A percentile compares a stretch with the other conserved stretches of the same genome.
These are phyloP conservation scores for Pandemis cinnamomeana DNA, from an alignment of 2,888 invertebrate species.

Conservation along the genomic window DNA sequence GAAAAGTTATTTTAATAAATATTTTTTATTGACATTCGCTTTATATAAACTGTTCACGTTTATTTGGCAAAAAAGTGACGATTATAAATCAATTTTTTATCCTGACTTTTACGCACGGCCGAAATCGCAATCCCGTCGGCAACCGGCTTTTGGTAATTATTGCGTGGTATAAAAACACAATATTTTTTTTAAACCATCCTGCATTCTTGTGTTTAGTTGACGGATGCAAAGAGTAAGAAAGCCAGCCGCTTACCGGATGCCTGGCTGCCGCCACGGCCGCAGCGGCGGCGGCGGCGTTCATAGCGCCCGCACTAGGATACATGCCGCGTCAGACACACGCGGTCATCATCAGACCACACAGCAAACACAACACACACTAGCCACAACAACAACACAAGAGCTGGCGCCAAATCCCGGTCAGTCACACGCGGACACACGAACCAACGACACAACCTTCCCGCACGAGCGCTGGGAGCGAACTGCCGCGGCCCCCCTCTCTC, in stretches of 20 bases:
- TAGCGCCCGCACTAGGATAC: slow-evolving; percentile 93
- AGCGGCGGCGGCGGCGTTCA: slow-evolving; percentile 94
- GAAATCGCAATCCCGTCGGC: not conserved
- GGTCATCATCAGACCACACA: slow-evolving; percentile 73
- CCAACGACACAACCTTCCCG: slow-evolving; percentile 57
- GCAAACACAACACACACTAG: slow-evolving; percentile 75
- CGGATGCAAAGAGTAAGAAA: not conserved
- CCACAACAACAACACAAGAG: slow-evolving; percentile 69
- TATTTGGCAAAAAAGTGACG: not conserved
- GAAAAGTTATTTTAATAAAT: too few species aligned
- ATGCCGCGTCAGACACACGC: slow-evolving; percentile 86
- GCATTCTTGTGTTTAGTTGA: not conserved
- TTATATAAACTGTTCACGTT: not conserved
- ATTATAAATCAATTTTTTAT: not conserved
- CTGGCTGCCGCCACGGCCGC: slow-evolving; percentile 93
- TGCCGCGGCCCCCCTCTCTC: slow-evolving; percentile 61
- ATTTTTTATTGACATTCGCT: too few species aligned
- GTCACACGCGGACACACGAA: slow-evolving; percentile 69
- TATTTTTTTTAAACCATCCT: not conserved
- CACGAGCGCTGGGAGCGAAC: slow-evolving; percentile 68
- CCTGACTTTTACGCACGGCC: not conserved
- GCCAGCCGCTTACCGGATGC: slow-evolving; percentile 89
- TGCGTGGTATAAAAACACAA: not conserved
- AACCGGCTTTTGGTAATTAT: not conserved
- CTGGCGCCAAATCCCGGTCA: slow-evolving; percentile 64